Evolutionary conservation across 2,113 vertebrate genomes (phyloP).

Genomic region (Lagenorhynchus albirostris): DNA sequence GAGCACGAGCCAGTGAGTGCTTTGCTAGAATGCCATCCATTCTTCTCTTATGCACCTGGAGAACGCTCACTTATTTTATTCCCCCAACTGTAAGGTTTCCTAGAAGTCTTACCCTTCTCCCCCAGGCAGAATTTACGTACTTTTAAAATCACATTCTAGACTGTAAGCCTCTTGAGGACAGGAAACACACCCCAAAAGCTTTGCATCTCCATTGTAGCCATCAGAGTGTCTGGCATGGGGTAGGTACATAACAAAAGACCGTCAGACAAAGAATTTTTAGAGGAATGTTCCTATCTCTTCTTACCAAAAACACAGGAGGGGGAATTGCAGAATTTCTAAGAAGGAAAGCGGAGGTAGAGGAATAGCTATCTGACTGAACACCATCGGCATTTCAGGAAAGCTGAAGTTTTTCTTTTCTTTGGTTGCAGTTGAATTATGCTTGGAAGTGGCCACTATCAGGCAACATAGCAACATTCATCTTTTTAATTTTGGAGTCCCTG

Average conservation of each 20-base stretch:
- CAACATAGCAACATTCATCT: background rate
- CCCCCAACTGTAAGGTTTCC: background rate
- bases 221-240: background rate
- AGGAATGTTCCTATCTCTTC: background rate
- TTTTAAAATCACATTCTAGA: background rate
- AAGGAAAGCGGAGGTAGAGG: background rate
- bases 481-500: background rate
- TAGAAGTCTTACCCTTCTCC: background rate
- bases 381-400: background rate
- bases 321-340: background rate
- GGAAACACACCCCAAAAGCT: background rate
- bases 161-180: background rate
- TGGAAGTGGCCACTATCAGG: background rate
- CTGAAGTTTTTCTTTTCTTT: background rate
- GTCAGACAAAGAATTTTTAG: background rate
- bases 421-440: background rate
- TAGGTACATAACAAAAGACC: background rate
- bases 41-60: background rate
- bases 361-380: background rate
- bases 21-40: background rate
- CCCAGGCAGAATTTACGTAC: background rate
- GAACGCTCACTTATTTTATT: background rate
- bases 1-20: background rate
- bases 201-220: background rate
- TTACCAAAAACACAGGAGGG: background rate